Conservation (phyloP, 2,888 invertebrate genomes). For the Diachrysia chrysitis region DNA sequence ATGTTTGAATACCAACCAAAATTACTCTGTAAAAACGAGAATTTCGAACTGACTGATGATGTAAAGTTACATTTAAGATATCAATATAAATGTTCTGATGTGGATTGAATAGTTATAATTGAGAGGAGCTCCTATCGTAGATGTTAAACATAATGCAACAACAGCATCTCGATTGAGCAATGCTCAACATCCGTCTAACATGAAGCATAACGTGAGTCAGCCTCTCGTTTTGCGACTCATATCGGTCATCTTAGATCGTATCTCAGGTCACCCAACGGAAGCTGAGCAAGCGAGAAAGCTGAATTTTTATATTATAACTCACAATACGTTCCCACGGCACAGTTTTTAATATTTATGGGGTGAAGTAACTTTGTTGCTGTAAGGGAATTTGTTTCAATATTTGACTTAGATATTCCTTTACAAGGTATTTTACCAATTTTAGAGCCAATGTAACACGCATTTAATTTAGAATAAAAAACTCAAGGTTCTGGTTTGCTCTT, state of each 20-base stretch:
- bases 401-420: too few relatives aligned
- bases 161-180: constrained; percentile 53
- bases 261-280: constrained; percentile 82
- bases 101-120: too few relatives aligned
- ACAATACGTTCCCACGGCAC: constrained; percentile 79
- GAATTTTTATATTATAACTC: constrained; percentile 81
- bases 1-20: too few relatives aligned
- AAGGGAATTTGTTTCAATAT: not conserved
- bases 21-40: too few relatives aligned
- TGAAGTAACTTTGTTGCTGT: constrained; percentile 50
- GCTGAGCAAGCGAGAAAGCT: constrained; percentile 82
- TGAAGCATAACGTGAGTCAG: constrained; percentile 60
- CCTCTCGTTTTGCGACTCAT: constrained; percentile 73
- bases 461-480: too few relatives aligned
- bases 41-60: too few relatives aligned
- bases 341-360: constrained; percentile 59
- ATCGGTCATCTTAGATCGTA: constrained; percentile 82
- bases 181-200: constrained; percentile 58
- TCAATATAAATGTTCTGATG: too few relatives aligned
- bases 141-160: constrained; percentile 8
- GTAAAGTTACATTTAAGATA: too few relatives aligned
- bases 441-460: too few relatives aligned
- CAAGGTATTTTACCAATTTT: too few relatives aligned
- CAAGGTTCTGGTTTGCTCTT: too few relatives aligned
- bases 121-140: too few relatives aligned